phyloP scores from a whole-genome alignment of 1,140 invertebrate genomes.

The Acyrthosiphon pisum region DNA sequence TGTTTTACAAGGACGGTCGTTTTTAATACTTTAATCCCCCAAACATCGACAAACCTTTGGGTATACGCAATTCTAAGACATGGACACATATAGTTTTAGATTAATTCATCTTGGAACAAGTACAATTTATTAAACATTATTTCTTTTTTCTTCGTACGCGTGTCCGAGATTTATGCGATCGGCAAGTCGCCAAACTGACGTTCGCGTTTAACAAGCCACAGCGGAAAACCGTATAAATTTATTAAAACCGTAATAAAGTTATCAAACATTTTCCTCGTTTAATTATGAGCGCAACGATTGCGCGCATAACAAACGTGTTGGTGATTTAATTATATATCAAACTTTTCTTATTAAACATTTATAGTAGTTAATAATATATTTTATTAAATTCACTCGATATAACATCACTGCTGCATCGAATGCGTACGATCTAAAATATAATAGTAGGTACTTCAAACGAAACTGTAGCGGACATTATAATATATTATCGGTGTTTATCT shows the following conservation, averaged over 20 bases:
- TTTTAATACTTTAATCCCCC: neutral
- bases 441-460: neutral
- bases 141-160: neutral
- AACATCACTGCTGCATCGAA: neutral
- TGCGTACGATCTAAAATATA: neutral
- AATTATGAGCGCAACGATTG: neutral
- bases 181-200: slow-evolving; percentile 25
- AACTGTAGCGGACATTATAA: neutral
- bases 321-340: slow-evolving; percentile 9
- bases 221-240: neutral
- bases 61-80: neutral
- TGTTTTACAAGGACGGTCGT: neutral
- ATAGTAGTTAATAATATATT: neutral
- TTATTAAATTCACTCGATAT: neutral
- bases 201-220: slow-evolving; percentile 40
- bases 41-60: neutral
- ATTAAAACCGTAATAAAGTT: neutral
- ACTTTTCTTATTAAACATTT: neutral
- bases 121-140: slow-evolving; percentile 1
- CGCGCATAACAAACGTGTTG: neutral
- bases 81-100: neutral
- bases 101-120: slow-evolving; percentile 28
- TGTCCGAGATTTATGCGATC: slow-evolving; percentile 17
- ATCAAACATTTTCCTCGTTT: slow-evolving; percentile 24
- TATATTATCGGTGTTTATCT: neutral